Conservation (phyloP, 2,888 invertebrate genomes). For the Mesochorus sp. region DNA sequence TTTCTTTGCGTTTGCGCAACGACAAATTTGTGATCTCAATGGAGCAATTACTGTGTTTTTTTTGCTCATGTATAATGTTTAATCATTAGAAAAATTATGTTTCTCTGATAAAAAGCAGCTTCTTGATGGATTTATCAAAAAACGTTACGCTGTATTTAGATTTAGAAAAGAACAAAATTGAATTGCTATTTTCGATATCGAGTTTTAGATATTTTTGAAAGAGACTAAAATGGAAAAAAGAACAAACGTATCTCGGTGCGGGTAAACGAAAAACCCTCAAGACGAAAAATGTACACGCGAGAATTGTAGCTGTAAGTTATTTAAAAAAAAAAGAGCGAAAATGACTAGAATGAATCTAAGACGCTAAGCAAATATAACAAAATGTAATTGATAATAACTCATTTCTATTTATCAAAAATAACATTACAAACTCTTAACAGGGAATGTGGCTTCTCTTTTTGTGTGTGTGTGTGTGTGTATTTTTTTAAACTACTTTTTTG, state of each 20-base stretch:
- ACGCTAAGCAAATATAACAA: conserved; percentile 23
- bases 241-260: conserved; percentile 7
- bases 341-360: background rate
- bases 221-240: too few relatives aligned
- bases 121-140: too few relatives aligned
- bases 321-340: background rate
- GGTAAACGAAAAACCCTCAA: background rate
- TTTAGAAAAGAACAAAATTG: conserved; percentile 27
- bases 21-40: too few relatives aligned
- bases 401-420: conserved; percentile 48
- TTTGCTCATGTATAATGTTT: too few relatives aligned
- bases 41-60: too few relatives aligned
- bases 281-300: background rate
- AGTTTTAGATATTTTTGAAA: conserved; percentile 49
- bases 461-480: too few relatives aligned
- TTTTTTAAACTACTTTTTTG: too few relatives aligned
- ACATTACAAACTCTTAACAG: conserved; percentile 28
- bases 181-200: conserved; percentile 57
- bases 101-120: too few relatives aligned
- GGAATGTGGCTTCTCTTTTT: conserved; percentile 30
- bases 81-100: too few relatives aligned
- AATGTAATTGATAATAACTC: conserved; percentile 49
- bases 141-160: conserved; percentile 18
- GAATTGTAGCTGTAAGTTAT: background rate
- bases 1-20: background rate